Base-by-base conservation (phyloP, 2,888 invertebrate species). In the Nematopogon swammerdamellus region DNA sequence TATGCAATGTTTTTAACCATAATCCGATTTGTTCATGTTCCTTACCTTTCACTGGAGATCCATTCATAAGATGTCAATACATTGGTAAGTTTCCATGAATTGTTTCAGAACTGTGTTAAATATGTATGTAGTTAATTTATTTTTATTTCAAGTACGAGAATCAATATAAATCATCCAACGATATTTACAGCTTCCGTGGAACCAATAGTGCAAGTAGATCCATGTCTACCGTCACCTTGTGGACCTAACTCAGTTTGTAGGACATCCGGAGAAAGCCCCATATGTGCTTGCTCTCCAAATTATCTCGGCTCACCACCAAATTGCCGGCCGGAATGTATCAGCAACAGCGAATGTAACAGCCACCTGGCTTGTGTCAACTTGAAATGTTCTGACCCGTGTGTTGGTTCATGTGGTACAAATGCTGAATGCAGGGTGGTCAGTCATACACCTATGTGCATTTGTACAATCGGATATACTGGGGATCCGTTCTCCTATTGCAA, bases 281-380 rank as follows among this genome's bases (percentile, higher is more conserved):
- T 89, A 1, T 92, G 92, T 61, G 87, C 89, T 20, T 92, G 92
- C 60, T 67, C 86, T 49, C 77, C 84, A 47, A 82, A 80, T 55
- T 88, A 84, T 57, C 81, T 82, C 53, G 90, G 91, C 47, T 72
- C 83, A 19, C 89, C 91, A 36, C 91, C 91, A 54, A 87, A 87
- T 59, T 92, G 91, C 60, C 77, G 86, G 54, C 91, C 91, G 3
- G 91, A 92, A 72, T 93, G 92, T 65, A 81, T 88, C 46, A 86
- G 87, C 54, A 91, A 90, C 60, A 84, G 85, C 49, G 91, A 92
- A 70, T 92, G 91, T 62, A 70, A 83, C 43, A 83, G 81, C 59
- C 82, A 83, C 57, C 70, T 86, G 56, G 88, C 91, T 3, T 92
- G 92, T 61, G 76, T 86, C 14, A 88, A 87, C 67, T 84, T 85